Evolutionary conservation across 1,140 invertebrate species (phyloP), one percentile per base, ranked within the genome.

Genomic region (Antheraea pernyi): DNA sequence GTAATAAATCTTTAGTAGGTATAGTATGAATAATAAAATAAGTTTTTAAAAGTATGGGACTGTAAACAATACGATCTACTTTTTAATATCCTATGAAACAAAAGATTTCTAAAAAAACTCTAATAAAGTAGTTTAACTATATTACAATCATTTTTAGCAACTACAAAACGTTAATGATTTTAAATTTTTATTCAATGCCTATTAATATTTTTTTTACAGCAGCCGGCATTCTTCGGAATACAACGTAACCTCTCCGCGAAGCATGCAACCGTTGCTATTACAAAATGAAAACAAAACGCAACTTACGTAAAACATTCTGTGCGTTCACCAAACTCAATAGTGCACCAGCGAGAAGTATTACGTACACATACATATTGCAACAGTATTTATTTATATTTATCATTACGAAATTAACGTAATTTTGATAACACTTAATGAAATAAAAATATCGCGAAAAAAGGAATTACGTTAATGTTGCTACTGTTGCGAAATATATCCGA

Each of bases 241-340:
- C 11, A 53, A 53, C 46, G 46, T 53, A 53, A 53, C 46, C 46
- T n/a, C 46, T 16, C 16, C 5, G 46, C 13, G 13, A 53, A 13
- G 6, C 46, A 53, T 53, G 46, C 46, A 53, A 53, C 46, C 16
- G 46, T 53, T 16, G 16, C 13, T 53, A 53, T 65, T 65, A 65
- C 37, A 65, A 65, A 48, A 65, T 16, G 19, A 48, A 65, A 65
- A 65, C 18, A 65, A 65, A 65, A 65, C 18, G 19, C 19, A 48
- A 65, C 64, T 65, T 65, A 65, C 64, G 64, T 65, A 65, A 65
- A 65, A 11, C 39, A 11, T 65, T 46, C 39, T 65, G 39, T 7
- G 64, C 64, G 19, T 22, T 65, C 64, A 46, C 64, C 39, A 22
- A 42, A 36, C 61, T 63, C 19, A 11, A 63, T 8, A 63, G 19